Base-by-base conservation (phyloP, 2,113 vertebrate genomes). In the Scophthalmus maximus region DNA sequence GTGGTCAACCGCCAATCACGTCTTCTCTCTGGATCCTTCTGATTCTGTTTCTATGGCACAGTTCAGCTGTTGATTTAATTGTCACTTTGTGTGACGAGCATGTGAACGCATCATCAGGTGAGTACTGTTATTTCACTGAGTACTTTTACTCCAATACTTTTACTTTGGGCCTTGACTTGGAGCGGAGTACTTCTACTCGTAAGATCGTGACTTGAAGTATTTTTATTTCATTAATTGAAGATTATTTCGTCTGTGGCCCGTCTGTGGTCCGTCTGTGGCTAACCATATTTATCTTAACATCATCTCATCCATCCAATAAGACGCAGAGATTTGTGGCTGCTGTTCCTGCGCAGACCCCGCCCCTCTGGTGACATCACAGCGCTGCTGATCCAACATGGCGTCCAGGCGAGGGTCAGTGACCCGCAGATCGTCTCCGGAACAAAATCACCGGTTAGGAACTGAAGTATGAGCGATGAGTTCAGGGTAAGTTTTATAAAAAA, bases 401-500 rank as follows among this genome's bases (percentile, higher is more conserved):
- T 79, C 73, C 73, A 32, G 65, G 46, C 58, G 69, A 11, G 47
- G 7, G 27, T 70, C 18, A 25, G 6, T 14, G 25, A 26, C 1
- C 14, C 14, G 8, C n/a, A 64, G 60, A 22, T 72, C 14, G 23
- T 67, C 52, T 62, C 64, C 73, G 55, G 4, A 67, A 66, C 68
- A 46, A 32, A 63, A 58, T n/a, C 42, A 76, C 76, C 34, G 15
- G 61, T 76, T 82, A 78, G 74, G 62, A 78, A 85, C 68, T 64
- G 81, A 89, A 84, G 78, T 36, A 87, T 89, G 90, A 86, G 79
- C 73, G 86, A 88, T 88, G 90, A 86, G 85, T 91, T 90, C 83
- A 79, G 87, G 36, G 42, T 92, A 81, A 90, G 85, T 92, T 86
- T 81, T 89, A 87, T 90, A 91, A 93, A 94, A n/a, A 90, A 93